phyloP scores from a whole-genome alignment of 2,797 vertebrate species.

The Trachops cirrhosus region DNA sequence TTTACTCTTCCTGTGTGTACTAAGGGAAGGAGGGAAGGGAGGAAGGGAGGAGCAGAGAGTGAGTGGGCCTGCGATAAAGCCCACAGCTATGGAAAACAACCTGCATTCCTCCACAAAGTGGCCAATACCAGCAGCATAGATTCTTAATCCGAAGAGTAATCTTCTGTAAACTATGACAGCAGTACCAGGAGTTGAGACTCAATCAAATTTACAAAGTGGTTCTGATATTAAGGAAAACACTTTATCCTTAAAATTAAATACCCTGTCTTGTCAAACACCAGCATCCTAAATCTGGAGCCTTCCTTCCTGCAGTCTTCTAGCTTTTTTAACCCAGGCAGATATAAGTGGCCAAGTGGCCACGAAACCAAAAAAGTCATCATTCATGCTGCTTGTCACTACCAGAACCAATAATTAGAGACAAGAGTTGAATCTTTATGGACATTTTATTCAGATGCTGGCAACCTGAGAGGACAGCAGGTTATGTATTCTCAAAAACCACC shows the following conservation, averaged over 20 bases:
- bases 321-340: background rate
- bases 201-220: background rate
- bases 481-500: background rate
- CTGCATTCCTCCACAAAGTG: background rate
- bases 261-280: background rate
- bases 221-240: background rate
- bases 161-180: background rate
- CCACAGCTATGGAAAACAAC: background rate
- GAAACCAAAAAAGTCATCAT: background rate
- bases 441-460: background rate
- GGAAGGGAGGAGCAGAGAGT: background rate
- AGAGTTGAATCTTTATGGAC: background rate
- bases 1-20: background rate
- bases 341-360: background rate
- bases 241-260: background rate
- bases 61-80: background rate
- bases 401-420: background rate
- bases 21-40: background rate
- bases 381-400: background rate
- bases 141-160: background rate
- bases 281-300: background rate
- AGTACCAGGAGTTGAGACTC: background rate
- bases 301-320: background rate
- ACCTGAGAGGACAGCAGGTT: background rate
- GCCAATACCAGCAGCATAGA: background rate